A percentile compares a stretch with the other conserved stretches of the same genome.
Evolutionary conservation across 1,140 invertebrate species (phyloP).

Genomic region (Dendrolimus punctatus): DNA sequence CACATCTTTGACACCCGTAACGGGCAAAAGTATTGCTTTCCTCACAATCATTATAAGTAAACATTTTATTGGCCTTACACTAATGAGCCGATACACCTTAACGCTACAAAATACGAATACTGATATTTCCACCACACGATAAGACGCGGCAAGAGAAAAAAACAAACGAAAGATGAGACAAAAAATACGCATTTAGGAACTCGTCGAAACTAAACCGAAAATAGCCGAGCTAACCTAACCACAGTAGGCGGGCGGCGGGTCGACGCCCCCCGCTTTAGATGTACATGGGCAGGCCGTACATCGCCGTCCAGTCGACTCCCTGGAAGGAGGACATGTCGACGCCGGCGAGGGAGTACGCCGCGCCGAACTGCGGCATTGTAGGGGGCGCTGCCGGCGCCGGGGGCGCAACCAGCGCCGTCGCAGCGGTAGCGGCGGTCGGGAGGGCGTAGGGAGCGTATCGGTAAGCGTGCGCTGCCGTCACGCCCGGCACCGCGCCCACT

Average conservation of each 20-base stretch:
- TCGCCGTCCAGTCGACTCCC: slow-evolving; percentile 89
- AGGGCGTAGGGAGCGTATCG: slow-evolving; percentile 77
- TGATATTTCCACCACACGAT: slow-evolving; percentile 21
- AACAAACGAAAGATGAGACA: slow-evolving; percentile 20
- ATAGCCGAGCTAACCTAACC: slow-evolving; percentile 19
- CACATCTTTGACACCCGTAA: slow-evolving; percentile 32
- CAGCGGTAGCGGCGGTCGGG: slow-evolving; percentile 66
- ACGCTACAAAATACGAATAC: slow-evolving; percentile 29
- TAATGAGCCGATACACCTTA: slow-evolving; percentile 27
- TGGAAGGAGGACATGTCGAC: slow-evolving; percentile 94
- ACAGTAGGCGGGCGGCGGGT: slow-evolving; percentile 25
- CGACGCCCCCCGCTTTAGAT: slow-evolving; percentile 73
- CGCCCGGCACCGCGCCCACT: slow-evolving; percentile 55
- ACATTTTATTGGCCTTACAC: slow-evolving; percentile 34
- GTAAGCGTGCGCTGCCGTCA: slow-evolving; percentile 73
- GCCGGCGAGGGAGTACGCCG: slow-evolving; percentile 88
- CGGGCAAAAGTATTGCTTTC: slow-evolving; percentile 32
- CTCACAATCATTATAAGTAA: background rate
- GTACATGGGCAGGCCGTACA: slow-evolving; percentile 94
- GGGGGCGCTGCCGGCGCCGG: slow-evolving; percentile 73
- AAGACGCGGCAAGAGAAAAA: slow-evolving; percentile 33
- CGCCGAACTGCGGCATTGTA: slow-evolving; percentile 77
- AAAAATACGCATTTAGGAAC: slow-evolving; percentile 45
- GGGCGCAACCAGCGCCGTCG: slow-evolving; percentile 66
- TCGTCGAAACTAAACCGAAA: slow-evolving; percentile 37